Conservation (phyloP, 2,888 invertebrate genomes). For the Latheticus oryzae region DNA sequence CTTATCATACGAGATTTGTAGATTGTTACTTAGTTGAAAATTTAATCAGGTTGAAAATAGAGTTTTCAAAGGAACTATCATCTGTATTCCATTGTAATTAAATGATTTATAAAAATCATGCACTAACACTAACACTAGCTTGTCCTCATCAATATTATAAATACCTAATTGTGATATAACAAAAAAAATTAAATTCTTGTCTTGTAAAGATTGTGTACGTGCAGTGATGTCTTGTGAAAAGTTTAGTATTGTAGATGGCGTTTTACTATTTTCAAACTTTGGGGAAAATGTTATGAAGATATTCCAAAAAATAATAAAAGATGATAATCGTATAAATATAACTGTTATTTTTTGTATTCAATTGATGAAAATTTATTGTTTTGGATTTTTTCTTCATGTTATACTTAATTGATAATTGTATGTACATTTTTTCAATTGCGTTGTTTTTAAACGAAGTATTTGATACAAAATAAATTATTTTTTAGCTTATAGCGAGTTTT, state of each 20-base stretch:
- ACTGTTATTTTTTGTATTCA: conserved; percentile 39
- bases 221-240: conserved; percentile 44
- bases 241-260: conserved; percentile 41
- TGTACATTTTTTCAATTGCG: conserved; percentile 44
- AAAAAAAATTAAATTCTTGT: conserved; percentile 44
- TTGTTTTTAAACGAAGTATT: conserved; percentile 48
- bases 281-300: conserved; percentile 30
- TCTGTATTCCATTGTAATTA: conserved; percentile 37
- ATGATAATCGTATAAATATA: conserved; percentile 36
- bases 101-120: conserved; percentile 42
- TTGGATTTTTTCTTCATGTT: too few relatives aligned
- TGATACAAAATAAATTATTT: conserved; percentile 53
- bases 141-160: conserved; percentile 44
- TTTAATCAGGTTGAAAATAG: conserved; percentile 37
- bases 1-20: conserved; percentile 31
- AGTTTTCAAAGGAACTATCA: conserved; percentile 30
- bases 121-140: conserved; percentile 46
- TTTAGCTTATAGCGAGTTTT: conserved; percentile 46
- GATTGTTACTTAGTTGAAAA: conserved; percentile 34
- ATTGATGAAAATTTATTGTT: conserved; percentile 30
- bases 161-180: conserved; percentile 45
- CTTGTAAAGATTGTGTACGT: conserved; percentile 45
- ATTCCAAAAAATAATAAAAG: conserved; percentile 18
- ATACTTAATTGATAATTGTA: conserved; percentile 34
- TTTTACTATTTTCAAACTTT: conserved; percentile 40